Percentiles rank a stretch among this genome's conserved stretches.
phyloP scores from a whole-genome alignment of 2,797 vertebrate species.

The Falco novaeseelandiae region DNA sequence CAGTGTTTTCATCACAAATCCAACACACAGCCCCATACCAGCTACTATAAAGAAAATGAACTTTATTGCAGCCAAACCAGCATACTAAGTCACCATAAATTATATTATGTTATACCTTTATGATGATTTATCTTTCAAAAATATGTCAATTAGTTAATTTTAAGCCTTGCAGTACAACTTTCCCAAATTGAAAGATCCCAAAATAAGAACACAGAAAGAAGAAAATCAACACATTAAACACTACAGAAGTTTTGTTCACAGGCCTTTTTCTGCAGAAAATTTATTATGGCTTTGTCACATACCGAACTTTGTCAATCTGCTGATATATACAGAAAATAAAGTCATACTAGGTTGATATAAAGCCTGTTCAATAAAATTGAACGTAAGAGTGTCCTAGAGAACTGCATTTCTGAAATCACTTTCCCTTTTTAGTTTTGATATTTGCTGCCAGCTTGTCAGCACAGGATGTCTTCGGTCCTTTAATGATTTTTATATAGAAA shows the following conservation, averaged over 20 bases:
- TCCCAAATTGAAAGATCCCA: not conserved
- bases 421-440: slow-evolving; percentile 9
- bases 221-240: not conserved
- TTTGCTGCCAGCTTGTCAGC: slow-evolving; percentile 9
- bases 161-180: not conserved
- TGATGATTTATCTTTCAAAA: not conserved
- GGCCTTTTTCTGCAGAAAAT: not conserved
- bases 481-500: slow-evolving; percentile 33
- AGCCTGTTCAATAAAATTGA: slow-evolving; percentile 6
- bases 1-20: not conserved
- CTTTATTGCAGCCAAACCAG: not conserved
- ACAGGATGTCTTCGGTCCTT: not conserved
- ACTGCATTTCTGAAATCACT: slow-evolving; percentile 5
- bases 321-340: not conserved
- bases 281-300: not conserved
- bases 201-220: not conserved
- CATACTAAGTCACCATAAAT: not conserved
- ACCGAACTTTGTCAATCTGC: not conserved
- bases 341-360: not conserved
- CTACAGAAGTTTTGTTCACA: not conserved
- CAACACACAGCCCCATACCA: not conserved
- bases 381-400: not conserved
- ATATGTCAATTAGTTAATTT: not conserved
- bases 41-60: not conserved
- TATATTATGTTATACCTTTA: not conserved